phyloP scores from a whole-genome alignment of 2,113 vertebrate species.

The Antennarius striatus region DNA sequence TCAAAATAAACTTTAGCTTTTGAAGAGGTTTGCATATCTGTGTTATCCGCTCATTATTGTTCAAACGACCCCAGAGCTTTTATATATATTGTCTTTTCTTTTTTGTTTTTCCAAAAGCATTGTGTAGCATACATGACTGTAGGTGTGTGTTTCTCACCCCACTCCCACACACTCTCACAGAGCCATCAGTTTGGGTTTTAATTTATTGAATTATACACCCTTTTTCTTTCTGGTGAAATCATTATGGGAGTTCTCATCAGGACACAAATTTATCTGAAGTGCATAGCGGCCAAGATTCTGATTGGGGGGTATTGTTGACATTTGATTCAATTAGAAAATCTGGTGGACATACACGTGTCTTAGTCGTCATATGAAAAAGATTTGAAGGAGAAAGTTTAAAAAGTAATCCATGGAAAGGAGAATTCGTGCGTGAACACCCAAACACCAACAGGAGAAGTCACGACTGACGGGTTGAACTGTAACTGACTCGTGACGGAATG shows the following conservation, averaged over 20 bases:
- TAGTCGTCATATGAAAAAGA: conserved; percentile 18
- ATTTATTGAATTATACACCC: conserved; percentile 43
- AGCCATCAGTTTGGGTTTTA: conserved; percentile 39
- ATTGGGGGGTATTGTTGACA: conserved; percentile 4
- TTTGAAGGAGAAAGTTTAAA: conserved; percentile 9
- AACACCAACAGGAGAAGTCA: conserved; percentile 16
- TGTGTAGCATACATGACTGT: neutral
- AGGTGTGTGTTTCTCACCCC: conserved; percentile 1
- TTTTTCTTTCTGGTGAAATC: conserved; percentile 16
- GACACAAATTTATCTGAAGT: conserved; percentile 29
- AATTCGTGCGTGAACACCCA: neutral
- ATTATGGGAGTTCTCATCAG: neutral
- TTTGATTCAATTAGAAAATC: conserved; percentile 13
- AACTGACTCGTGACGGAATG: neutral
- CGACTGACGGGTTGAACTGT: neutral
- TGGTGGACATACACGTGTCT: conserved; percentile 12
- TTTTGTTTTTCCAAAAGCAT: too few species aligned
- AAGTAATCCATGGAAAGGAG: neutral
- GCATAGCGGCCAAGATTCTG: too few species aligned
- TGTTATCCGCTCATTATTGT: too few species aligned
- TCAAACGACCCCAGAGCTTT: too few species aligned
- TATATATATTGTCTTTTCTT: too few species aligned
- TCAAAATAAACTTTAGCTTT: too few species aligned
- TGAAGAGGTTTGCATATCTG: too few species aligned
- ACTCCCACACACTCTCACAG: conserved; percentile 19